These are phyloP conservation scores for Poecilia gillii DNA, from an alignment of 2,797 vertebrate species.

Conservation along the genomic window DNA sequence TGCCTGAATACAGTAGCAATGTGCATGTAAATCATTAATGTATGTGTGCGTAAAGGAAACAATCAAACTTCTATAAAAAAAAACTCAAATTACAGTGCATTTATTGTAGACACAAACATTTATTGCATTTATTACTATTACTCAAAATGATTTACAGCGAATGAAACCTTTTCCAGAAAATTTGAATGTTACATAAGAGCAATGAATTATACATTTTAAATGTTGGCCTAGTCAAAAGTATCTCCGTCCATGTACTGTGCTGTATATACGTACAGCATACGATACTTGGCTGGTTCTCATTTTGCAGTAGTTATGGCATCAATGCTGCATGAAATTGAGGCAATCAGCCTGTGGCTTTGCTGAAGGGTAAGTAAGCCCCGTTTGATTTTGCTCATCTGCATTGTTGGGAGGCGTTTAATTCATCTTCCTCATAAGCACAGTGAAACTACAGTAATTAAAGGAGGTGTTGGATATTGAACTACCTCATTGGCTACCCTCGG, in stretches of 20 bases:
- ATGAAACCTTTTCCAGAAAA: background rate
- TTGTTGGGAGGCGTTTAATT: background rate
- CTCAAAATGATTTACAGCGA: background rate
- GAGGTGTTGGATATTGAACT: background rate
- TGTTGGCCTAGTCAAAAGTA: background rate
- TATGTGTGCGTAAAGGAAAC: constrained; percentile 6
- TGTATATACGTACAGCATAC: background rate
- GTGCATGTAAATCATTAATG: background rate
- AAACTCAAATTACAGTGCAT: background rate
- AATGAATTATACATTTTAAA: background rate
- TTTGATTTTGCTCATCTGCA: background rate
- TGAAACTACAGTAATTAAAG: background rate
- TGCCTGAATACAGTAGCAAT: constrained; percentile 25
- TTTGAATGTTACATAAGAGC: background rate
- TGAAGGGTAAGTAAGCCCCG: background rate
- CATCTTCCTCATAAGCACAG: background rate
- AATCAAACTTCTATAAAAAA: constrained; percentile 6
- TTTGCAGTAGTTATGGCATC: background rate
- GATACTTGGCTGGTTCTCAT: background rate
- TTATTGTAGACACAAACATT: background rate
- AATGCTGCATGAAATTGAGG: background rate
- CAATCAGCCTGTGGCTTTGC: background rate
- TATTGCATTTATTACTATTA: background rate
- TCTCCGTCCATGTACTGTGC: background rate
- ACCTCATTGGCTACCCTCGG: too few relatives aligned